These are phyloP conservation scores for Macrophya alboannulata DNA, from an alignment of 2,888 invertebrate genomes.

Conservation along the genomic window DNA sequence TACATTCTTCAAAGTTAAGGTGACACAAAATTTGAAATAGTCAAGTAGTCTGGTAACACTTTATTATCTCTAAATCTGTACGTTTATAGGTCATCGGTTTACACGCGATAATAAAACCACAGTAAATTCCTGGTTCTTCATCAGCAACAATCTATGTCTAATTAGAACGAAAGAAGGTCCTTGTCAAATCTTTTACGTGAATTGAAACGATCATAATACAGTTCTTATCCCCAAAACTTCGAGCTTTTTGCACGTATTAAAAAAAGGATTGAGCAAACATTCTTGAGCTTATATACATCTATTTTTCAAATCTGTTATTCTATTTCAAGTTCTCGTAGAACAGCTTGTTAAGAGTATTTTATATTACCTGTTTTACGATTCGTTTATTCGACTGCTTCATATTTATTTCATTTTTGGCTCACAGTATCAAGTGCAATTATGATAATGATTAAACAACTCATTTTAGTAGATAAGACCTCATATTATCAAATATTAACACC, in stretches of 20 bases:
- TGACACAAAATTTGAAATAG: background rate
- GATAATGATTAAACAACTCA: background rate
- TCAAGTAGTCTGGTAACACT: background rate
- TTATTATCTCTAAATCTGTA: background rate
- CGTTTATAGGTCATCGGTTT: slow-evolving; percentile 10
- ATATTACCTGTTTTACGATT: slow-evolving; percentile 63
- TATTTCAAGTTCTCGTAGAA: background rate
- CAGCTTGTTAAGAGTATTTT: background rate
- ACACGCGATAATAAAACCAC: slow-evolving; percentile 1
- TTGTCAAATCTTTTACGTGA: background rate
- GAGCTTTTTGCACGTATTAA: background rate
- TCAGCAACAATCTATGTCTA: background rate
- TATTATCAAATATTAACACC: slow-evolving; percentile 5
- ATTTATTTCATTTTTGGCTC: slow-evolving; percentile 44
- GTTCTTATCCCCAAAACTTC: background rate
- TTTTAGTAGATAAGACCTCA: slow-evolving; percentile 12
- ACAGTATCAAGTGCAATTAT: slow-evolving; percentile 6
- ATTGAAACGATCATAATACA: background rate
- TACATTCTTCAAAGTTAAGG: background rate
- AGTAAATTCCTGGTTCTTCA: background rate
- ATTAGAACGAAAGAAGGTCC: background rate
- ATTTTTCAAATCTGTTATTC: background rate
- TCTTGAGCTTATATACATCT: slow-evolving; percentile 9
- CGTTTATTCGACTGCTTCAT: slow-evolving; percentile 63
- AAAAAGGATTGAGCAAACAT: background rate